Evolutionary conservation across 2,113 vertebrate genomes (phyloP), one percentile per base, ranked within the genome.

Genomic region (Zeus faber): DNA sequence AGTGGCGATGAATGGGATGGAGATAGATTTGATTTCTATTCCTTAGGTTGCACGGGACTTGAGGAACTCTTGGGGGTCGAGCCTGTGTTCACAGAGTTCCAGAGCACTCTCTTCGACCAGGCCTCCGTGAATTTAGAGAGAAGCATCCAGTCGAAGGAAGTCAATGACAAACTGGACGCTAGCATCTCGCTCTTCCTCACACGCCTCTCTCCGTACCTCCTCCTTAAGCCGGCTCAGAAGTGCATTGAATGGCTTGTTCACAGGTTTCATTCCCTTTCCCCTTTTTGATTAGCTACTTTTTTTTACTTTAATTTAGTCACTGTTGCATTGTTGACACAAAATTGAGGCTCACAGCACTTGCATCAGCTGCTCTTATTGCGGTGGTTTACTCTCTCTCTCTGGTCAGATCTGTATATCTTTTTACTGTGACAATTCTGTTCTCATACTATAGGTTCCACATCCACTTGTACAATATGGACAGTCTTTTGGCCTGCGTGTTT

Each of bases 391-490:
- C n/a, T n/a, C n/a, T n/a, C n/a, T n/a, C n/a, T n/a, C n/a, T n/a
- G n/a, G n/a, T n/a, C n/a, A n/a, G n/a, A n/a, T n/a, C n/a, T n/a
- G n/a, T n/a, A n/a, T n/a, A n/a, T n/a, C n/a, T n/a, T n/a, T n/a
- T n/a, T n/a, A n/a, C n/a, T n/a, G n/a, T n/a, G n/a, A n/a, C n/a
- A n/a, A n/a, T n/a, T n/a, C n/a, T n/a, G n/a, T n/a, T n/a, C n/a
- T n/a, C n/a, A n/a, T n/a, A n/a, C n/a, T n/a, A n/a, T n/a, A 99
- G 97, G 52, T 99, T 99, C 81, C 94, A 98, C 65, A 87, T 99
- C 40, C 95, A 99, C 54, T 89, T 94, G 59, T 99, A 98, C 52
- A 98, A 98, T 70, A 54, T 80, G 5, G 94, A 98, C 62, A 91
- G 87, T 70, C 88, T 99, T 76, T 81, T 98, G 54, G 92, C 91